phyloP scores from a whole-genome alignment of 2,888 invertebrate species.

The Habrosyne pyritoides region DNA sequence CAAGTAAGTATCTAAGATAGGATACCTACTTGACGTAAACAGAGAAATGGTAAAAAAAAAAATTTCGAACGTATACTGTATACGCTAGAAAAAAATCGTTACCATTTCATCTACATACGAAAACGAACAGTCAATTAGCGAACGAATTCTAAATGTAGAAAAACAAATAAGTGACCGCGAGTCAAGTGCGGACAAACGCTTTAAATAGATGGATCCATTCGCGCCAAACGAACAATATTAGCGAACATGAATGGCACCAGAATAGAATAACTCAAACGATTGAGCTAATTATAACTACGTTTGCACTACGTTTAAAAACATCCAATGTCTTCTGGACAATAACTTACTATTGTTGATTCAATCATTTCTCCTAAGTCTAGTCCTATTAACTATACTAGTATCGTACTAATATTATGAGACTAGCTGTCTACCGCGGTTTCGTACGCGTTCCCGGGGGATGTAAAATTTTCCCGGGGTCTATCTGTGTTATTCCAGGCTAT shows the following conservation, averaged over 20 bases:
- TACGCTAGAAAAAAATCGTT: background rate
- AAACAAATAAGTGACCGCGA: slow-evolving; percentile 51
- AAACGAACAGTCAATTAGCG: slow-evolving; percentile 50
- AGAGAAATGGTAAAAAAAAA: too few species aligned
- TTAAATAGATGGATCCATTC: slow-evolving; percentile 56
- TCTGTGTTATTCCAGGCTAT: too few species aligned
- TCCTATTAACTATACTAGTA: too few species aligned
- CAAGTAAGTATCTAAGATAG: too few species aligned
- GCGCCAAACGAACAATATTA: slow-evolving; percentile 39
- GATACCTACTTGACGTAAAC: too few species aligned
- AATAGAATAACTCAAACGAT: slow-evolving; percentile 59
- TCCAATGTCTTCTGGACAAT: background rate
- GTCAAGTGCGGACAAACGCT: slow-evolving; percentile 52
- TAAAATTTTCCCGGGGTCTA: too few species aligned
- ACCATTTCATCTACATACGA: background rate
- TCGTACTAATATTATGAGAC: too few species aligned
- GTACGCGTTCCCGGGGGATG: too few species aligned
- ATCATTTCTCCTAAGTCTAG: too few species aligned
- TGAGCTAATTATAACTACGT: slow-evolving; percentile 59
- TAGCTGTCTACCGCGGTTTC: too few species aligned
- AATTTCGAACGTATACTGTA: too few species aligned
- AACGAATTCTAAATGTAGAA: slow-evolving; percentile 44
- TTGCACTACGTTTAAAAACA: slow-evolving; percentile 42
- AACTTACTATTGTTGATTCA: background rate
- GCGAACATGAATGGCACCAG: slow-evolving; percentile 54